Evolutionary conservation across 2,113 vertebrate species (phyloP), one percentile per base, ranked within the genome.

Genomic region (Gopherus flavomarginatus): DNA sequence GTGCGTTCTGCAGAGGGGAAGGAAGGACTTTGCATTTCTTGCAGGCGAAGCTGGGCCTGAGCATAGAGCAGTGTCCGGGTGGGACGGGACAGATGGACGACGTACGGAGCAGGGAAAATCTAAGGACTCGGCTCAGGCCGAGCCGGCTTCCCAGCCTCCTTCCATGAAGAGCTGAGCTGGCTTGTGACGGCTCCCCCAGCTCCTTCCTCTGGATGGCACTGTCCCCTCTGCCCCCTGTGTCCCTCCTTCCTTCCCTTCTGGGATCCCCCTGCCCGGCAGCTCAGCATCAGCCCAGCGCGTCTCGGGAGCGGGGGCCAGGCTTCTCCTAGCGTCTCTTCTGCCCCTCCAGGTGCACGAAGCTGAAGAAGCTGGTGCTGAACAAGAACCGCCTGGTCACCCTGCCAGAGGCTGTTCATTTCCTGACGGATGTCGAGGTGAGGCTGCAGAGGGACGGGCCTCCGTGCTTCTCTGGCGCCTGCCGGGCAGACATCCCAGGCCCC

Each of bases 301-400:
- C 21, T 3, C 50, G 6, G 27, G 31, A 9, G 44, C 29, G 21
- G 27, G 78, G 24, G 42, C 47, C 80, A 13, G 53, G 24, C 50
- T 9, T 11, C 72, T 62, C 77, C 12, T 42, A 11, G 24, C 26
- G 1, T 75, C 26, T 12, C 44, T 10, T 5, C 1, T 16, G 44
- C n/a, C 86, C 86, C 62, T 81, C 11, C 94, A 99, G 99, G 94
- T 99, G 99, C 96, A 98, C 98, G 49, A 99, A 99, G 95, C 97
- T 99, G 94, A 99, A 98, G 98, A 99, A 99, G 94, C 96, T 99
- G 44, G 99, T 99, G 94, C 98, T 99, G 92, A 99, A 99, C 97
- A 99, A 99, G 98, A 99, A 99, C 96, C 99, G 99, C 11, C 98
- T 99, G 94, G 99, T 99, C 81, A 99, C 99, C 0, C 97, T 99